Base-by-base conservation (phyloP, 2,797 vertebrate genomes). In the Sebastes oblongus region DNA sequence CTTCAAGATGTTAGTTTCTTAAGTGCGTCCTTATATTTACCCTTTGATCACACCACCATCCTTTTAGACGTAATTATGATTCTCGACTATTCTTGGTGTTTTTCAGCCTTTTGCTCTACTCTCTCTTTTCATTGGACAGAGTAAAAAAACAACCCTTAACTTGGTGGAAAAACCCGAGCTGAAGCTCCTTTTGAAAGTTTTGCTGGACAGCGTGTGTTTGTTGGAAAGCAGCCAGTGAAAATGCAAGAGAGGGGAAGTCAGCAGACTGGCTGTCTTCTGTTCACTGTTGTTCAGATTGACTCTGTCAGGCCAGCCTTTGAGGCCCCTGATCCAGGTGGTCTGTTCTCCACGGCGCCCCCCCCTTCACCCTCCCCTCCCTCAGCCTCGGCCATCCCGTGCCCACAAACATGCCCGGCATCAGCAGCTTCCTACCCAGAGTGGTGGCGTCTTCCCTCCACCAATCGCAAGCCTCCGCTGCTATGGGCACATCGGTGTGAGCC, bases 201-300 rank as follows among this genome's bases (percentile, higher is more conserved):
- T 83, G 77, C 86, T 88, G 86, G 83, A 91, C 75, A 36, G 73
- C 32, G 50, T 94, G 92, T 93, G 86, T 93, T 81, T 88, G 86
- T 95, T 96, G 95, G 95, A 93, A 55, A 30, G 42, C 67, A 34
- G 91, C 95, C 95, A 96, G 91, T 86, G 81, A 92, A 93, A 95
- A 94, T 91, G 88, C 81, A 81, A 86, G 86, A 70, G 86, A 87
- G 90, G 84, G 87, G 88, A 92, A 93, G 91, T 94, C 89, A 93
- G 94, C 92, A 93, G 93, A 92, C 92, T 88, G 83, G 80, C 81
- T 92, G 93, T 94, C 93, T 94, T 94, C 91, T 91, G 84, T 94
- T 89, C 89, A 88, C 91, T 89, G 88, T 91, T 86, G 88, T 90
- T 88, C 86, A 89, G 82, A 92, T 95, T 89, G 91, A 88, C 86